These are phyloP conservation scores for Lasioglossum malachurum DNA, from an alignment of 2,888 invertebrate species.

Conservation along the genomic window DNA sequence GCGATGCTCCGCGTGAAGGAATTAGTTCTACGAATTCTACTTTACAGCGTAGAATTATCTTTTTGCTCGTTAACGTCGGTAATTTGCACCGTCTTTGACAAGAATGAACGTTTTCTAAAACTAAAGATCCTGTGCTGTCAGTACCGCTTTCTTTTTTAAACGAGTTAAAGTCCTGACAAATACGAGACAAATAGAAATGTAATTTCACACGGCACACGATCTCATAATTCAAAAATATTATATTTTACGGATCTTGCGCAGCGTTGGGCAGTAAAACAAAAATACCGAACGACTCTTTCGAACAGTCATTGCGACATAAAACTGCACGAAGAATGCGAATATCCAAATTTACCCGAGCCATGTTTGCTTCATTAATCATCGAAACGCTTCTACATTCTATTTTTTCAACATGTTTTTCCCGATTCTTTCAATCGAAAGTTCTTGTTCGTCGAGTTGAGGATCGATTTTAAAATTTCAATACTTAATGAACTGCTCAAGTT, in stretches of 20 bases:
- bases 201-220: neutral
- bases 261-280: neutral
- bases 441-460: neutral
- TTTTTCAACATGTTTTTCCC: neutral
- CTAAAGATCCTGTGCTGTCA: neutral
- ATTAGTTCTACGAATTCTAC: conserved; percentile 5
- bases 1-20: neutral
- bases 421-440: neutral
- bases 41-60: neutral
- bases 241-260: neutral
- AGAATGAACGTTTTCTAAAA: neutral
- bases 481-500: too few relatives aligned
- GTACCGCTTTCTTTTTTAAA: neutral
- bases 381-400: neutral
- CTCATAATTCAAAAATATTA: neutral
- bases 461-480: neutral
- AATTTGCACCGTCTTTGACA: neutral
- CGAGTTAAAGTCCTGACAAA: neutral
- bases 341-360: neutral
- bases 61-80: too few relatives aligned
- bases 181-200: neutral
- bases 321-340: neutral
- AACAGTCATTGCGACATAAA: neutral
- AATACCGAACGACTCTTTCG: neutral
- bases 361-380: neutral